These are phyloP conservation scores for Dendrophyllia cribrosa DNA, from an alignment of 64 coral and sea anemone genomes.

Conservation along the genomic window DNA sequence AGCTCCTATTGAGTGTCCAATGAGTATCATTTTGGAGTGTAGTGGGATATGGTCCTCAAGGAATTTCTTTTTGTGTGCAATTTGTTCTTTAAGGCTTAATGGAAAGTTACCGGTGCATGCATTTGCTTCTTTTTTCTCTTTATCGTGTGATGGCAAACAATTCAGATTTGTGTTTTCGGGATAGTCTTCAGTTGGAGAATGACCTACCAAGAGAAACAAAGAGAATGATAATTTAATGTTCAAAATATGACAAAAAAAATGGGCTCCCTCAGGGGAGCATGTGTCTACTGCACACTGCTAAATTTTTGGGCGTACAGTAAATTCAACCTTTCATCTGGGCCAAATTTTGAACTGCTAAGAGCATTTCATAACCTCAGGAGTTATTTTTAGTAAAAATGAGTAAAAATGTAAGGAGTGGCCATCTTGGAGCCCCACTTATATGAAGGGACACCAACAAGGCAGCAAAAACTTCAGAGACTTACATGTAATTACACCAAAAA, in stretches of 20 bases:
- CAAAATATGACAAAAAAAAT: neutral
- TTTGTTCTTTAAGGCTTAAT: slow-evolving; percentile 64
- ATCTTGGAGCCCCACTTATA: too few relatives aligned
- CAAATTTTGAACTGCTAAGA: too few relatives aligned
- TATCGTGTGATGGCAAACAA: neutral
- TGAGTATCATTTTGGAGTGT: slow-evolving; percentile 67
- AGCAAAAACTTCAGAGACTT: too few relatives aligned
- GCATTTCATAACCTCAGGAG: too few relatives aligned
- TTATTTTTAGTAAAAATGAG: too few relatives aligned
- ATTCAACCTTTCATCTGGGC: too few relatives aligned
- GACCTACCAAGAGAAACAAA: slow-evolving; percentile 39
- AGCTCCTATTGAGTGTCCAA: slow-evolving; percentile 85
- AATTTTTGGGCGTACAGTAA: too few relatives aligned
- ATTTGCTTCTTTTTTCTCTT: neutral
- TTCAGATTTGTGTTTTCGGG: neutral
- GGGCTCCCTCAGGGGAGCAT: too few relatives aligned
- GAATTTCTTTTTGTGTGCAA: slow-evolving; percentile 73
- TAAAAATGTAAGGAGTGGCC: too few relatives aligned
- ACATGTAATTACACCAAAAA: too few relatives aligned
- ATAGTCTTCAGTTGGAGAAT: slow-evolving; percentile 60
- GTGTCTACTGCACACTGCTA: too few relatives aligned
- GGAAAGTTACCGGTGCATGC: neutral
- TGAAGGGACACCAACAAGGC: too few relatives aligned
- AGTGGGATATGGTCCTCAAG: slow-evolving; percentile 51
- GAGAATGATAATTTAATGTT: neutral